Conservation (phyloP, 2,797 vertebrate genomes). For the Miichthys miiuy region DNA sequence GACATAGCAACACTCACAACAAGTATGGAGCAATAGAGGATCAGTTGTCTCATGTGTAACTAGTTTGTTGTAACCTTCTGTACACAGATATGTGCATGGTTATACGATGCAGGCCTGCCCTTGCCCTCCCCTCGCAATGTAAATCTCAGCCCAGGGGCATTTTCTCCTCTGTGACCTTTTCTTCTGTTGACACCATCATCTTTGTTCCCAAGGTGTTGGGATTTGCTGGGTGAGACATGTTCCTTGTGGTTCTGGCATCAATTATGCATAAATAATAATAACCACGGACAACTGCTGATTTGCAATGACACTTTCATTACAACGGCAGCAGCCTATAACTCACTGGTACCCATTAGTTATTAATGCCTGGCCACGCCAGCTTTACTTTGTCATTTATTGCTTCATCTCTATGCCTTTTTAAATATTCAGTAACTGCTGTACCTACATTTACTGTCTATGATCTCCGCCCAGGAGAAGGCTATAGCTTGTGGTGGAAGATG, state of each 20-base stretch:
- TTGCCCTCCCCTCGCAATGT: constrained; percentile 55
- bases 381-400: constrained; percentile 91
- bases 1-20: background rate
- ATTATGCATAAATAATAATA: constrained; percentile 93
- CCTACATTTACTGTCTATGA: constrained; percentile 88
- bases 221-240: constrained; percentile 79
- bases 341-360: constrained; percentile 88
- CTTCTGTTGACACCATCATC: constrained; percentile 79
- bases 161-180: constrained; percentile 80
- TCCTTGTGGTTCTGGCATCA: constrained; percentile 86
- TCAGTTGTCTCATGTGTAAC: constrained; percentile 24
- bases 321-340: constrained; percentile 87
- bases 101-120: constrained; percentile 33
- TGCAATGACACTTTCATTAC: constrained; percentile 91
- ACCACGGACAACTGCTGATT: constrained; percentile 90
- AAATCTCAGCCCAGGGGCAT: constrained; percentile 73
- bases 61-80: constrained; percentile 50
- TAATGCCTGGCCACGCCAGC: constrained; percentile 88
- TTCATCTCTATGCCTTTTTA: constrained; percentile 89
- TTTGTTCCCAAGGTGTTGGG: constrained; percentile 81
- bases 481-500: constrained; percentile 75
- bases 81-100: constrained; percentile 51
- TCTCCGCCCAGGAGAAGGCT: constrained; percentile 76
- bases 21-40: background rate
- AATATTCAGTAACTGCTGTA: constrained; percentile 90